Base-by-base conservation (phyloP, 2,797 vertebrate species). In the Gymnocypris eckloni region DNA sequence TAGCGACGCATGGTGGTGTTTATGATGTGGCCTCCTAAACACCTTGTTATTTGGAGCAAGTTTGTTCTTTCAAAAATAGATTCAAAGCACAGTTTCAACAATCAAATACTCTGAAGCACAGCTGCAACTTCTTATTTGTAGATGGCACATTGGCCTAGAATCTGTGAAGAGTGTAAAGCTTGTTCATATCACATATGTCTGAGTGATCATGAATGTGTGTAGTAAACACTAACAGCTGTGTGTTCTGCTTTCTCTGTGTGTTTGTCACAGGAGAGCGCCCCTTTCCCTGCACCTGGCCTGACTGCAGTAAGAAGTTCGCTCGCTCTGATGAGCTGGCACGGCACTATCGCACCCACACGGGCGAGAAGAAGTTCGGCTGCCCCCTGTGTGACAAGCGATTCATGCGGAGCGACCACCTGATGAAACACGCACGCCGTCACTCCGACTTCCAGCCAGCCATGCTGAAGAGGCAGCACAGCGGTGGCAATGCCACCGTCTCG, bases 381-480 rank as follows among this genome's bases (percentile, higher is more conserved):
- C 98, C 98, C 0, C 96, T 99, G 71, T 99, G 98, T 0, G 97
- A 98, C 92, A 99, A 99, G 91, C 97, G 98, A 90, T 99, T 99
- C 94, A 99, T 99, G 98, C 97, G 98, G 91, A 99, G 98, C 16
- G 98, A 99, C 93, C 98, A 99, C 91, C 96, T 99, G 94, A 99
- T 97, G 86, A 99, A 99, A 94, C 98, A 99, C 0, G 98, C 98
- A 33, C 96, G 98, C 6, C 97, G 98, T 86, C 98, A 99, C 39
- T 97, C 97, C 81, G 96, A 97, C 92, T 99, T 99, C 93, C 97
- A 99, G 88, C 97, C 97, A 0, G 96, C 96, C 93, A 98, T 99
- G 98, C 95, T 99, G 80, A 97, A 97, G 93, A 93, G 97, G 90
- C 95, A 97, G 71, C 92, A 96, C 0, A 93, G 95, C 0, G 59